Evolutionary conservation across 1,140 invertebrate species (phyloP).

Genomic region (Drosophila suzukii): DNA sequence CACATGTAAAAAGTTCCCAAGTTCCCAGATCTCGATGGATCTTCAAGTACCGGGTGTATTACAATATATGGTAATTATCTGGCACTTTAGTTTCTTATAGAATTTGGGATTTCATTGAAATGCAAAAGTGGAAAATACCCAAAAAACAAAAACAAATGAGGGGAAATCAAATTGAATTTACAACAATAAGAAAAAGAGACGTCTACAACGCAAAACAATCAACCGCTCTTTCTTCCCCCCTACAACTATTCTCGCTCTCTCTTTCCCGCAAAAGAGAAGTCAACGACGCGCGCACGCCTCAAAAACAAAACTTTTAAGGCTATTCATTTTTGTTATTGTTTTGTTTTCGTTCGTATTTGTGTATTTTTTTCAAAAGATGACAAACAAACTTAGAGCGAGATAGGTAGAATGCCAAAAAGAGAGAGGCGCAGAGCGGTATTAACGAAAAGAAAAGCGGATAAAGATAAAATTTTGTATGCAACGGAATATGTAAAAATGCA

Average conservation of each 20-base stretch:
- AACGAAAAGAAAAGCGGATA: background rate
- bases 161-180: constrained; percentile 12
- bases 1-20: background rate
- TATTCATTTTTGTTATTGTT: constrained; percentile 74
- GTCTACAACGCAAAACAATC: constrained; percentile 53
- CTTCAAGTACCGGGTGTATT: background rate
- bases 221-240: background rate
- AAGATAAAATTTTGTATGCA: constrained; percentile 17
- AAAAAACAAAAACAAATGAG: constrained; percentile 33
- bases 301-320: constrained; percentile 21
- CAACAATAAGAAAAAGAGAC: constrained; percentile 23
- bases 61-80: background rate
- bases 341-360: constrained; percentile 58
- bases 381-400: constrained; percentile 19
- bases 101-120: background rate
- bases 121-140: constrained; percentile 42
- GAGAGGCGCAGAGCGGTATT: background rate
- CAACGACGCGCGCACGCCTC: constrained; percentile 43
- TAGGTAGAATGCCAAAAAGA: background rate
- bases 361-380: constrained; percentile 19
- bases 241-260: background rate
- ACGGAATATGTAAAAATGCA: constrained; percentile 46
- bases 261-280: constrained; percentile 8
- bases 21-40: background rate
- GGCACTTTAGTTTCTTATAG: background rate